Percentiles rank a stretch among this genome's conserved stretches.
Conservation (phyloP, 23 tunicate genomes). For the Trididemnum miniatum region DNA sequence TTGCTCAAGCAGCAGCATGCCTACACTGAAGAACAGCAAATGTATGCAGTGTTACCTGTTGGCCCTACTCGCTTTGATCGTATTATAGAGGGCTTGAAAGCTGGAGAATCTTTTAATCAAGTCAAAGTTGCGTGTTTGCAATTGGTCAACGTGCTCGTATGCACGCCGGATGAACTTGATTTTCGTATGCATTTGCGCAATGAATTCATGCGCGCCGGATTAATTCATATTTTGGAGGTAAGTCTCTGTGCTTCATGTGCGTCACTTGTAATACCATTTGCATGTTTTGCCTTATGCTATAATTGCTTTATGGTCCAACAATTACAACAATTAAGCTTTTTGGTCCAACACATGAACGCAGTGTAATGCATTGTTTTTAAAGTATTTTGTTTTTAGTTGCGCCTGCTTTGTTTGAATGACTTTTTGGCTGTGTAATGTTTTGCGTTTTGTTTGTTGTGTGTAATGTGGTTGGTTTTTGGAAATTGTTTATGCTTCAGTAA, state of each 20-base stretch:
- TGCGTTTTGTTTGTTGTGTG: no score
- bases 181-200: constrained; percentile 88
- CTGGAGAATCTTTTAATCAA: constrained; percentile 59
- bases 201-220: constrained; percentile 94
- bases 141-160: constrained; percentile 85
- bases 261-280: no score
- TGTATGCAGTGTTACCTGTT: constrained; percentile 72
- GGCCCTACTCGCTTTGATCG: constrained; percentile 80
- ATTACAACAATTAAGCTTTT: no score
- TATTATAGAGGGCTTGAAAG: constrained; percentile 75
- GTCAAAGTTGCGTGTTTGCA: constrained; percentile 87
- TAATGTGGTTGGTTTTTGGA: no score
- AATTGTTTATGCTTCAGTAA: no score
- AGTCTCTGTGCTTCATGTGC: not conserved
- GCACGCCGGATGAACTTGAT: constrained; percentile 94
- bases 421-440: no score
- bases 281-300: no score
- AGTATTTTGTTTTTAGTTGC: no score
- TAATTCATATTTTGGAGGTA: constrained; percentile 70
- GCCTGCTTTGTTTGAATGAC: no score
- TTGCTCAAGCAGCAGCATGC: constrained; percentile 51
- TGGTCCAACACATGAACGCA: no score
- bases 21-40: constrained; percentile 39
- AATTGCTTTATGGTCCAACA: no score
- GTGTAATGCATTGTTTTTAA: no score